These are phyloP conservation scores for Aldabrachelys gigantea DNA, from an alignment of 2,113 vertebrate genomes.

Conservation along the genomic window DNA sequence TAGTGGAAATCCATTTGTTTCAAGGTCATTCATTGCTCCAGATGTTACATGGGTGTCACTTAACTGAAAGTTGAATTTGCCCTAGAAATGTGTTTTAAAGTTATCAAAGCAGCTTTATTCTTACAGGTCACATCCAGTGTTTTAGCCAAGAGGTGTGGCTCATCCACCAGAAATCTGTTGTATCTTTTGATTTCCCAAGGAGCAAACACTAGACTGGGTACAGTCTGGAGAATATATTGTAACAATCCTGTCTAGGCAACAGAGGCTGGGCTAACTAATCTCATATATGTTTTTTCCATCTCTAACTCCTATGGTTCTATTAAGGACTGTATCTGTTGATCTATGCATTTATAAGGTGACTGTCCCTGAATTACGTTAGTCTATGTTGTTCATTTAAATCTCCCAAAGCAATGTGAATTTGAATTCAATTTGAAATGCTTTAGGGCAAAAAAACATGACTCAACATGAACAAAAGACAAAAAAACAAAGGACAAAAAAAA, in stretches of 20 bases:
- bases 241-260: fast-evolving
- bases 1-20: background rate
- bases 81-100: fast-evolving
- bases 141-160: background rate
- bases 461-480: background rate
- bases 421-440: background rate
- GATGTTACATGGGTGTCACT: background rate
- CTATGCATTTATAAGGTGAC: background rate
- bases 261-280: background rate
- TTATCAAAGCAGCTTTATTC: background rate
- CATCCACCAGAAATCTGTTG: background rate
- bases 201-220: fast-evolving
- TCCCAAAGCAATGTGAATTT: fast-evolving
- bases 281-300: background rate
- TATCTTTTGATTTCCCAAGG: background rate
- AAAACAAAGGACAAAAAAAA: background rate
- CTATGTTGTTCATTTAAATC: background rate
- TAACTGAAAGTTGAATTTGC: fast-evolving
- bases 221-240: background rate
- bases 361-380: background rate
- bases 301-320: background rate
- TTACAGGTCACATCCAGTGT: background rate
- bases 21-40: no score
- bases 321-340: background rate
- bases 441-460: constrained; percentile 37